Percentiles rank a stretch among this genome's conserved stretches.
Evolutionary conservation across 2,113 vertebrate species (phyloP).

Genomic region (Urocolius indicus): DNA sequence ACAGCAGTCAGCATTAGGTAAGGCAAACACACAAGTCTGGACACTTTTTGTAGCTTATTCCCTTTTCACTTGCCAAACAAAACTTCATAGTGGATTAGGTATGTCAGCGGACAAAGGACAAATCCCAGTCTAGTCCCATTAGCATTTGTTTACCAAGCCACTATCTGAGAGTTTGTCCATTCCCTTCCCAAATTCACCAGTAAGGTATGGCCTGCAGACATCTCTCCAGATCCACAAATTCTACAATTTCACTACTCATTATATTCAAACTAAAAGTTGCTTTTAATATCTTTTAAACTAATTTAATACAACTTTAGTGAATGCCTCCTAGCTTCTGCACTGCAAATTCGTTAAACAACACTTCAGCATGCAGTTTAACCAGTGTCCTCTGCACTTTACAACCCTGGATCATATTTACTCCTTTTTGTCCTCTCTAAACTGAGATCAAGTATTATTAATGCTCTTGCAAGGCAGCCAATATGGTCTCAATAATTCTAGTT

Average conservation of each 20-base stretch:
- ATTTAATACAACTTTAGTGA: neutral
- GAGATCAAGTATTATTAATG: neutral
- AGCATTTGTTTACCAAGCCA: neutral
- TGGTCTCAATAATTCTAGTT: neutral
- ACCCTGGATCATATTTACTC: neutral
- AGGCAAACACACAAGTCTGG: neutral
- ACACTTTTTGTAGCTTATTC: neutral
- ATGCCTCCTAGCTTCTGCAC: neutral
- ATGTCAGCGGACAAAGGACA: neutral
- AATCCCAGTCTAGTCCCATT: neutral
- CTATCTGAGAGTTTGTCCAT: neutral
- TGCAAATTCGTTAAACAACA: neutral
- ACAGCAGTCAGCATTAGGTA: neutral
- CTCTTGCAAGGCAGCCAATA: neutral
- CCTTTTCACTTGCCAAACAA: neutral
- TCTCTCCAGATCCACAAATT: neutral
- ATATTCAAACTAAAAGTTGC: neutral
- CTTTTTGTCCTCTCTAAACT: neutral
- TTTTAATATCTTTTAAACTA: neutral
- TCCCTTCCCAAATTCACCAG: neutral
- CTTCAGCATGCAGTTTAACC: neutral
- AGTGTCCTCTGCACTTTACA: neutral
- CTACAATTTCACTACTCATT: neutral
- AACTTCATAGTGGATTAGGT: neutral
- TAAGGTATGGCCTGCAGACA: neutral